Evolutionary conservation across 2,888 invertebrate genomes (phyloP).

Genomic region (Trichogramma evanescens): DNA sequence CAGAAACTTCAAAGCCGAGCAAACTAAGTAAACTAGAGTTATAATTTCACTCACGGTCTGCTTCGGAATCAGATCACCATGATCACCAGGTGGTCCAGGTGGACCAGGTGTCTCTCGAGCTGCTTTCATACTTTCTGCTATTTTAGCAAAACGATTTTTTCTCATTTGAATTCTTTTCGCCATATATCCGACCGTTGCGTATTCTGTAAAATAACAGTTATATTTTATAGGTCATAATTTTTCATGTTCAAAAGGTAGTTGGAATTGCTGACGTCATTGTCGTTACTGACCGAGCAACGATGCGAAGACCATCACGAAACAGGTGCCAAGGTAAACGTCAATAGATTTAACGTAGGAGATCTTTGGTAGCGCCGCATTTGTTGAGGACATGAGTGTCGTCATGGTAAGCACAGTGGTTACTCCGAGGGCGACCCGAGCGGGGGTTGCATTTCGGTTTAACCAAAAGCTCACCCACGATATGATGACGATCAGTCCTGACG

Average conservation of each 20-base stretch:
- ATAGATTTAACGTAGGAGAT: conserved; percentile 97
- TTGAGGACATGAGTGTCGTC: conserved; percentile 96
- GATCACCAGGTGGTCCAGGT: conserved; percentile 58
- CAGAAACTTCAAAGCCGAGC: too few species aligned
- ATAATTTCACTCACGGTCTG: conserved; percentile 61
- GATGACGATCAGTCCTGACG: conserved; percentile 92
- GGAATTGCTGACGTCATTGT: not conserved
- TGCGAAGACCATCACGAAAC: conserved; percentile 99
- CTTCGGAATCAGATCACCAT: conserved; percentile 67
- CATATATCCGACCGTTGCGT: conserved; percentile 96
- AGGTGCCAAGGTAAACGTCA: conserved; percentile 94
- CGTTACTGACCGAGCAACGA: conserved; percentile 78
- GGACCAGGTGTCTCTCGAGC: conserved; percentile 60
- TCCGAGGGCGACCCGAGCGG: conserved; percentile 86
- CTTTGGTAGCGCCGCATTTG: conserved; percentile 93
- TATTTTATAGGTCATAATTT: not conserved
- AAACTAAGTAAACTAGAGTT: too few species aligned
- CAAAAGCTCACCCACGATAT: conserved; percentile 97
- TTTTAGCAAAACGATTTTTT: conserved; percentile 89
- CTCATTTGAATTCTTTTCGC: conserved; percentile 95
- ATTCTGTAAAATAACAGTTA: conserved; percentile 61
- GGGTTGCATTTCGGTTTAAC: conserved; percentile 91
- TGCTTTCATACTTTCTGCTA: conserved; percentile 85
- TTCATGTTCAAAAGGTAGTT: not conserved
- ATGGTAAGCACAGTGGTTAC: conserved; percentile 95